Evolutionary conservation across 2,797 vertebrate genomes (phyloP).

Genomic region (Numenius phaeopus): DNA sequence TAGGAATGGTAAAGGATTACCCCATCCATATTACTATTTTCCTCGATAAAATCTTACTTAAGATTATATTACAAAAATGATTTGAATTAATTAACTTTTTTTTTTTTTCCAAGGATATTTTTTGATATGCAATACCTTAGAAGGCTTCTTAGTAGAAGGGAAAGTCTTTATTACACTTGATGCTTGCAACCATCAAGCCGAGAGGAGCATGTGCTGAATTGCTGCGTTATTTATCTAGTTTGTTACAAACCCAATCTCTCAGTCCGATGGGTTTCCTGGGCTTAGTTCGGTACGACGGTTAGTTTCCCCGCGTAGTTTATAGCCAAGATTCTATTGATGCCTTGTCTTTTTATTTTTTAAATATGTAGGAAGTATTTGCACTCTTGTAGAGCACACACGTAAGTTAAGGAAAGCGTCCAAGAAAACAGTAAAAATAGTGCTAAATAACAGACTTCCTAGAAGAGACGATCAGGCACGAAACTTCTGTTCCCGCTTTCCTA

Average conservation of each 20-base stretch:
- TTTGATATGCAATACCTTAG: not conserved
- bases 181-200: not conserved
- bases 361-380: not conserved
- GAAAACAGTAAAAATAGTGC: not conserved
- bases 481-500: not conserved
- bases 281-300: not conserved
- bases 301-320: not conserved
- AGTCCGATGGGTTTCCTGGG: not conserved
- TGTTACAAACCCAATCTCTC: not conserved
- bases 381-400: not conserved
- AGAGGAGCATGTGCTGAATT: not conserved
- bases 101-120: not conserved
- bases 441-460: not conserved
- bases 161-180: not conserved
- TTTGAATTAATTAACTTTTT: slow-evolving; percentile 12
- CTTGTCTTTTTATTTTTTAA: not conserved
- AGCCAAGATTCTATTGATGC: not conserved
- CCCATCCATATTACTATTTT: not conserved
- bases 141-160: not conserved
- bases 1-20: not conserved
- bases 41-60: not conserved
- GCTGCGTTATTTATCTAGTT: not conserved
- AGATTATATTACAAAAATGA: not conserved
- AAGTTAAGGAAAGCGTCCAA: not conserved
- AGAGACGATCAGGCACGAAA: not conserved